Evolutionary conservation across 2,888 invertebrate species (phyloP), one percentile per base, ranked within the genome.

Genomic region (Andrena chrysosceles): DNA sequence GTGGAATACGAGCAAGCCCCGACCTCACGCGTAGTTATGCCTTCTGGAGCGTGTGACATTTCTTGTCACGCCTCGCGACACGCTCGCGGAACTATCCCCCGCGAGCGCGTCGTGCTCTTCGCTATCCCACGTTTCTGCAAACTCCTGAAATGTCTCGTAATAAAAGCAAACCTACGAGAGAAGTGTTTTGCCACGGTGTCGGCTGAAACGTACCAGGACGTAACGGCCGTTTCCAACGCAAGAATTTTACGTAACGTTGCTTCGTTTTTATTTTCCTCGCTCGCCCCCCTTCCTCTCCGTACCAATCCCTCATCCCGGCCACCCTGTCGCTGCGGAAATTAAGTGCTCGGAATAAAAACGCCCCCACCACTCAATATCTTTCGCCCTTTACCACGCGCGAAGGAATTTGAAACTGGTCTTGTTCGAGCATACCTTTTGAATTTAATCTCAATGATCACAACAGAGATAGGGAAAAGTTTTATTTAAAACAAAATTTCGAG

Each of bases 1-100:
- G 7, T 79, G 89, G 86, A 87, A 90, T 85, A 86, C 87, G 82
- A 81, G 66, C 81, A 31, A 76, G 77, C 79, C 88, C 79, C 88
- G 77, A 84, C 86, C 89, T 87, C 87, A 80, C 88, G 84, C 83
- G 89, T 89, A 90, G 91, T 90, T 88, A 89, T 89, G 90, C 88
- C 88, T 90, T 89, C 84, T 83, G 89, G 89, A 91, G 88, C 90
- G 89, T 89, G 91, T 91, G 92, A 93, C 91, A 91, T 92, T 92
- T 92, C 93, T 92, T 90, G 92, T 91, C 92, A 90, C 90, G 90
- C 89, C 83, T 85, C 84, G 85, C 88, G 90, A 90, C 91, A 87
- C 90, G 86, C 84, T 85, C 84, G 86, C 77, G 86, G 81, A 86
- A 81, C 86, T 79, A 76, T 81, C 79, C 76, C 64, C 80, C 68